These are phyloP conservation scores for Brachyhypopomus occidentalis DNA, from an alignment of 2,113 vertebrate genomes.

Conservation along the genomic window DNA sequence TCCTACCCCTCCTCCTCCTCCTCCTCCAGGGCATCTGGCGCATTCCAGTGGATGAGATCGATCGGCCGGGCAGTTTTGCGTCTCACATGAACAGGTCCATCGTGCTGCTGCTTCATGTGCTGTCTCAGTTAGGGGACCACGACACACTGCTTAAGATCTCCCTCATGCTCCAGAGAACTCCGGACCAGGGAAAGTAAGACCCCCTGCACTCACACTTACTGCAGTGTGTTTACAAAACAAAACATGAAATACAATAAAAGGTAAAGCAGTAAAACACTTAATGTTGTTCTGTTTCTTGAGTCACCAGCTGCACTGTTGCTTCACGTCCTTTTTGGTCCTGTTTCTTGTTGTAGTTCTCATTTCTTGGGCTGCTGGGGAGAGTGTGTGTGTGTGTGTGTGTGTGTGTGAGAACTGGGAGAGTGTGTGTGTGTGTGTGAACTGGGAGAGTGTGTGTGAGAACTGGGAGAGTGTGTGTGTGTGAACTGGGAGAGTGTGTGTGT, in stretches of 20 bases:
- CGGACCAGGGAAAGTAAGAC: constrained; percentile 98
- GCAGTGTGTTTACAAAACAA: too few relatives aligned
- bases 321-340: not conserved
- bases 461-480: too few relatives aligned
- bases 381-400: too few relatives aligned
- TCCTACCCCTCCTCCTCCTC: too few relatives aligned
- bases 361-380: too few relatives aligned
- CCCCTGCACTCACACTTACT: constrained; percentile 3
- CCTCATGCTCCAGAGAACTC: constrained; percentile 97
- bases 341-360: not conserved
- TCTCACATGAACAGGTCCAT: constrained; percentile 99
- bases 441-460: too few relatives aligned
- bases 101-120: constrained; percentile 90
- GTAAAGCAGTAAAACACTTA: too few relatives aligned
- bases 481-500: not conserved
- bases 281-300: too few relatives aligned
- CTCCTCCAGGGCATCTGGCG: constrained; percentile 94
- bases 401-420: too few relatives aligned
- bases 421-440: too few relatives aligned
- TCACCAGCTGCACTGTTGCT: too few relatives aligned
- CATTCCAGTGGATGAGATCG: constrained; percentile 99
- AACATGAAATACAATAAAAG: too few relatives aligned
- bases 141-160: constrained; percentile 93
- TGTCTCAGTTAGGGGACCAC: constrained; percentile 92
- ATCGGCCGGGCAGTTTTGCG: constrained; percentile 96